Conservation (phyloP, 2,113 vertebrate species). For the Pardalotus punctatus region DNA sequence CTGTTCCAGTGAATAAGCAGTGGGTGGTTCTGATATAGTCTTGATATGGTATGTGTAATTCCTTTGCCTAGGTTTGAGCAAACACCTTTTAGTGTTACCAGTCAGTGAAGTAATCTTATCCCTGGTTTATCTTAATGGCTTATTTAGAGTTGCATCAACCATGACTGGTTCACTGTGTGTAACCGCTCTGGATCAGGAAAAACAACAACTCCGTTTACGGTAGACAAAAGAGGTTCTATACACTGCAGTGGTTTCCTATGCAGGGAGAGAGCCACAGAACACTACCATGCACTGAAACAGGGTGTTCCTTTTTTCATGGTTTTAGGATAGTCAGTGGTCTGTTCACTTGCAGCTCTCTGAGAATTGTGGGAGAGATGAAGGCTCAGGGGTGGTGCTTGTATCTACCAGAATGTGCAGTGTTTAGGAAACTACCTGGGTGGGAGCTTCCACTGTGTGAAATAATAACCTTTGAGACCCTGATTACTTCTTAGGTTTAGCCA, state of each 20-base stretch:
- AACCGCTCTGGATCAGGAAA: background rate
- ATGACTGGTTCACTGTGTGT: background rate
- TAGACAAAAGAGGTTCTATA: background rate
- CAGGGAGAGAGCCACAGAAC: background rate
- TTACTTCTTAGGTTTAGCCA: background rate
- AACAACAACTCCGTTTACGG: rapidly evolving
- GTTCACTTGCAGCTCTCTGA: background rate
- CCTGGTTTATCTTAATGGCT: background rate
- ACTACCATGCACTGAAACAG: background rate
- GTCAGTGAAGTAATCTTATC: background rate
- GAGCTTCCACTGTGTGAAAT: background rate
- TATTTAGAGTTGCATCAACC: background rate
- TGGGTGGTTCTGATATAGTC: background rate
- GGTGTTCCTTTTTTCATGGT: background rate
- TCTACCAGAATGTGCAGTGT: background rate
- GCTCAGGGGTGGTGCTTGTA: background rate
- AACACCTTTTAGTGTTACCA: background rate
- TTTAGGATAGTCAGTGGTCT: background rate
- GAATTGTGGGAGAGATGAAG: background rate
- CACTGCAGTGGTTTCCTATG: background rate
- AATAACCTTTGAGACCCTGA: background rate
- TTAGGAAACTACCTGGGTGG: background rate
- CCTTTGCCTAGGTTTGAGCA: background rate
- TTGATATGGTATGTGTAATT: background rate
- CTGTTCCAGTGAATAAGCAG: background rate